These are phyloP conservation scores for Pionites leucogaster DNA, from an alignment of 2,113 vertebrate genomes.

Conservation along the genomic window DNA sequence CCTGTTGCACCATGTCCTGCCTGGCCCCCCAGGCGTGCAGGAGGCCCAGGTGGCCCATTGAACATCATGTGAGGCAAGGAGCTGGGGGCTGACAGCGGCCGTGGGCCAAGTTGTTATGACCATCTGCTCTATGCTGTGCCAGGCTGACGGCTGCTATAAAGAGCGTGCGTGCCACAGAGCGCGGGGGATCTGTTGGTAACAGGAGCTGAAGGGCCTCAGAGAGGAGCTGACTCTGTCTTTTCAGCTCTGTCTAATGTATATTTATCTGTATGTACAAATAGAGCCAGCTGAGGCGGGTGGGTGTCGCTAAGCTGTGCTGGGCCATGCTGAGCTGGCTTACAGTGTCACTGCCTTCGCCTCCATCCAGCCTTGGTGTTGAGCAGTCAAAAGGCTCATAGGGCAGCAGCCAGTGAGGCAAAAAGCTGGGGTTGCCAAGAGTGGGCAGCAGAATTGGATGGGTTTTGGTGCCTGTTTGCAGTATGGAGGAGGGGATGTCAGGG, in stretches of 20 bases:
- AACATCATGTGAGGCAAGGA: slow-evolving; percentile 36
- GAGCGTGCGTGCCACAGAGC: neutral
- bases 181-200: slow-evolving; percentile 25
- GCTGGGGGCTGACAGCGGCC: slow-evolving; percentile 28
- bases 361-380: neutral
- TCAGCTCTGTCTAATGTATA: neutral
- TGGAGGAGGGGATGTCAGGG: accelerated
- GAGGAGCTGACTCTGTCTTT: slow-evolving; percentile 50
- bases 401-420: neutral
- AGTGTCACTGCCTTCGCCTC: accelerated
- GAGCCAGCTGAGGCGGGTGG: neutral
- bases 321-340: neutral
- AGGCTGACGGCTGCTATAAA: slow-evolving; percentile 1
- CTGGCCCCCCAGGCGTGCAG: neutral
- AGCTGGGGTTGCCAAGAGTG: accelerated
- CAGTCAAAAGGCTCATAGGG: neutral
- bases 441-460: neutral
- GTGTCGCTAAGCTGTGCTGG: neutral
- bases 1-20: neutral
- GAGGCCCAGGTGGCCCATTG: slow-evolving; percentile 68
- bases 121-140: slow-evolving; percentile 63
- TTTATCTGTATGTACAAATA: neutral
- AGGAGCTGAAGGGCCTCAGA: slow-evolving; percentile 6
- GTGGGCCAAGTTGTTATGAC: slow-evolving; percentile 50
- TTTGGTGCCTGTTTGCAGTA: neutral